Evolutionary conservation across 2,113 vertebrate genomes (phyloP), one percentile per base, ranked within the genome.

Genomic region (Rhagologus leucostigma): DNA sequence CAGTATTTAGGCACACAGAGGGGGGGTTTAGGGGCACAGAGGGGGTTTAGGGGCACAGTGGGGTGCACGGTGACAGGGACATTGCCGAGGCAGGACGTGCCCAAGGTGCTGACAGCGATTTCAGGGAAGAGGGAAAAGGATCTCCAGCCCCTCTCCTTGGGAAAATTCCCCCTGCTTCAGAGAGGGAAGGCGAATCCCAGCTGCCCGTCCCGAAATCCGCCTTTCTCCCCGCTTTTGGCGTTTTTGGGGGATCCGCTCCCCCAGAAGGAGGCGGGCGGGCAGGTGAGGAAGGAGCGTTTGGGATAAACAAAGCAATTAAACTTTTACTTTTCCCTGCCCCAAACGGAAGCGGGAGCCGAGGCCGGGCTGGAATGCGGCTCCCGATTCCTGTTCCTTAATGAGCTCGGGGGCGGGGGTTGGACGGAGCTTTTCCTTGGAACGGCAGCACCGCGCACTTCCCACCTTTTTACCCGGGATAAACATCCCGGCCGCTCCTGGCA

Each of bases 351-450:
- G n/a, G n/a, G n/a, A n/a, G n/a, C n/a, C n/a, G n/a, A n/a, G 88
- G 69, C 73, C 23, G 50, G 76, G 87, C 87, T 81, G 86, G 93
- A 96, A 94, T 86, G 95, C 27, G n/a, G 76, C 79, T 95, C 95
- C 84, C 49, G n/a, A 21, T 49, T 87, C 93, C 95, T 67, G 95
- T 55, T 89, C 46, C 64, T 62, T 67, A 55, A 87, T 16, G 87
- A 93, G 87, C 87, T 67, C 24, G 47, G 91, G 93, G 95, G 93
- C 1, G 84, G 90, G 53, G 80, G 53, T 67, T 30, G 14, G 23
- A 22, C 47, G 4, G 46, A 10, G 37, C 30, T 14, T 42, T 4
- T 30, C 62, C 77, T 56, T 10, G 50, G 77, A 56, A 47, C 39
- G 78, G 33, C 78, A 27, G 67, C 52, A 29, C 74, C 78, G 37